A percentile compares a stretch with the other conserved stretches of the same genome.
phyloP scores from a whole-genome alignment of 2,888 invertebrate genomes.

The Lithophane ornitopus region DNA sequence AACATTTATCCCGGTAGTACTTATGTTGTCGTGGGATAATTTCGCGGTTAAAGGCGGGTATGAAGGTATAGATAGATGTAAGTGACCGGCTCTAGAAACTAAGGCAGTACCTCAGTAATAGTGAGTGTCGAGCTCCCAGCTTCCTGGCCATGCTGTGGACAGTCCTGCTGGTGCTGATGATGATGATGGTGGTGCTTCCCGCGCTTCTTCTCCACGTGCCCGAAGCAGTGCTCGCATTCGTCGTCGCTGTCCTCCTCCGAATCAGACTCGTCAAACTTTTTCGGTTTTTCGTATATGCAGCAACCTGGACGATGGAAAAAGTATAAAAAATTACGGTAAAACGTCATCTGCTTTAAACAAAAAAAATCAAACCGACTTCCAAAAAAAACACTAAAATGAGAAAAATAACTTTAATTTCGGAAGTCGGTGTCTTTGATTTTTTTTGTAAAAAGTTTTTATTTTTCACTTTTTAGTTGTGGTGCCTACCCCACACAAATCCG shows the following conservation, averaged over 20 bases:
- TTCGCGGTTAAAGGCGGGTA: too few relatives aligned
- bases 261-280: slow-evolving; percentile 96
- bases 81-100: neutral
- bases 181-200: slow-evolving; percentile 65
- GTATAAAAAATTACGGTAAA: neutral
- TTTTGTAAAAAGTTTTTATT: too few relatives aligned
- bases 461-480: too few relatives aligned
- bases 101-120: slow-evolving; percentile 39
- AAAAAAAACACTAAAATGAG: too few relatives aligned
- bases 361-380: too few relatives aligned
- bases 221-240: slow-evolving; percentile 97
- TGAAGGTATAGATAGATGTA: too few relatives aligned
- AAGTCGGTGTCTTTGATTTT: too few relatives aligned
- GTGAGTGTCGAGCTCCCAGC: slow-evolving; percentile 18
- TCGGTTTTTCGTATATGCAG: slow-evolving; percentile 98
- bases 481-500: too few relatives aligned
- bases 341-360: neutral
- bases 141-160: slow-evolving; percentile 6
- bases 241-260: slow-evolving; percentile 95
- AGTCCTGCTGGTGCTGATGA: slow-evolving; percentile 30
- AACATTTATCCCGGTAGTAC: too few relatives aligned
- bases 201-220: slow-evolving; percentile 92
- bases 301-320: slow-evolving; percentile 92
- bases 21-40: too few relatives aligned
- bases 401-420: too few relatives aligned